phyloP scores from a whole-genome alignment of 2,797 vertebrate genomes.

The Taenioides sp. region DNA sequence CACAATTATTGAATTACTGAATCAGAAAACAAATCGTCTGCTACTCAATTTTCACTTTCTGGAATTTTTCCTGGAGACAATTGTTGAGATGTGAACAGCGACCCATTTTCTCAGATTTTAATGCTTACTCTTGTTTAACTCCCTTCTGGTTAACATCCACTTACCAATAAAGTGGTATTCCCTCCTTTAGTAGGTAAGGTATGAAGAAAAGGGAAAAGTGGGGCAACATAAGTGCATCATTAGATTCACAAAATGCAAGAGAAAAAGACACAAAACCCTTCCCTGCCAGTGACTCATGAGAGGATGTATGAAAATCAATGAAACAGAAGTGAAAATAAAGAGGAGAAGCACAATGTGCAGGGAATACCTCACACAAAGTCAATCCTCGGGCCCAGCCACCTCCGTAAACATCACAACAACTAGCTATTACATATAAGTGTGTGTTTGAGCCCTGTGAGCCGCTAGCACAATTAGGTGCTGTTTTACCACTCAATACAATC shows the following conservation, averaged over 20 bases:
- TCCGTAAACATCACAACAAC: conserved; percentile 33
- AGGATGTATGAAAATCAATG: conserved; percentile 83
- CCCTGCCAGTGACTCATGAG: conserved; percentile 86
- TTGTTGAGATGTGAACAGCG: conserved; percentile 97
- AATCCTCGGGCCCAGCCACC: conserved; percentile 51
- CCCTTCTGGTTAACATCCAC: conserved; percentile 99
- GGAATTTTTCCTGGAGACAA: conserved; percentile 93
- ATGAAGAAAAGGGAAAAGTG: conserved; percentile 99
- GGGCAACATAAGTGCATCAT: conserved; percentile 99
- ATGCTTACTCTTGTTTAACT: conserved; percentile 90
- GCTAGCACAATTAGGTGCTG: conserved; percentile 16
- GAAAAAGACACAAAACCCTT: conserved; percentile 97
- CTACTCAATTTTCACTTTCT: conserved; percentile 88
- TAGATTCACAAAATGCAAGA: conserved; percentile 99
- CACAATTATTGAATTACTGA: conserved; percentile 97
- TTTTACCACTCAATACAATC: conserved; percentile 9
- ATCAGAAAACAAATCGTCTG: conserved; percentile 91
- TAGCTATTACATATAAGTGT: not conserved
- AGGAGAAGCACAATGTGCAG: conserved; percentile 75
- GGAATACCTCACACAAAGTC: conserved; percentile 68
- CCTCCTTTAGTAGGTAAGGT: conserved; percentile 99
- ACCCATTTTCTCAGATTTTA: conserved; percentile 90
- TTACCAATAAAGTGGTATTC: conserved; percentile 99
- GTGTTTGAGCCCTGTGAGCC: conserved; percentile 23
- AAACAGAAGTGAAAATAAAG: conserved; percentile 73